phyloP scores from a whole-genome alignment of 2,888 invertebrate genomes.

The Cerastoderma edule region DNA sequence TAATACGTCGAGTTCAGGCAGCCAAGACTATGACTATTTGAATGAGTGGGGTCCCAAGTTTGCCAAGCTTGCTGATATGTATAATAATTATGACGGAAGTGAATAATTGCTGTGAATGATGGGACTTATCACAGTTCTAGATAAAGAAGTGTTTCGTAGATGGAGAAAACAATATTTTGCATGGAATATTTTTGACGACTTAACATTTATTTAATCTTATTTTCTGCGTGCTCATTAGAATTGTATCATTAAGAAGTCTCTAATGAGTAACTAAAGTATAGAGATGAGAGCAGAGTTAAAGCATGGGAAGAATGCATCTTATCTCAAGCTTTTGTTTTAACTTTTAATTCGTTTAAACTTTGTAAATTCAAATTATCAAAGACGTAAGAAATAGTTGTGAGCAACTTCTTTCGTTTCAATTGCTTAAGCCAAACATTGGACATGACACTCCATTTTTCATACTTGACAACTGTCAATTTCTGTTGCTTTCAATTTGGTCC shows the following conservation, averaged over 20 bases:
- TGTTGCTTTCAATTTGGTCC: too few relatives aligned
- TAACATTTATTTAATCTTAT: background rate
- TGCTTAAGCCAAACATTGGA: too few relatives aligned
- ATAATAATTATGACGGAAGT: constrained; percentile 83
- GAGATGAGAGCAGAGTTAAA: too few relatives aligned
- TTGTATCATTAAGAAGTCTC: background rate
- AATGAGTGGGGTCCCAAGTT: constrained; percentile 99
- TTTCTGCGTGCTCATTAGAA: background rate
- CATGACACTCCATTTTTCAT: too few relatives aligned
- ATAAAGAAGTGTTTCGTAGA: background rate
- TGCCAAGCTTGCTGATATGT: constrained; percentile 98
- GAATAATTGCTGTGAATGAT: constrained; percentile 23
- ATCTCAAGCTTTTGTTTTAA: too few relatives aligned
- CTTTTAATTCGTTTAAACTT: too few relatives aligned
- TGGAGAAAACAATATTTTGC: background rate
- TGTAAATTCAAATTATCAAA: too few relatives aligned
- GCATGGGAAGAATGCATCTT: too few relatives aligned
- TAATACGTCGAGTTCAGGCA: constrained; percentile 91
- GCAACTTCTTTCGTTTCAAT: too few relatives aligned
- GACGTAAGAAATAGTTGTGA: too few relatives aligned
- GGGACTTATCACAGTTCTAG: background rate
- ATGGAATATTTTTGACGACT: background rate
- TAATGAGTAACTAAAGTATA: too few relatives aligned
- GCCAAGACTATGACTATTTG: constrained; percentile 98
- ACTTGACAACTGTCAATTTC: too few relatives aligned